Percentiles rank a stretch among this genome's conserved stretches.
Conservation (phyloP, 2,888 invertebrate species). For the Anoplius nigerrimus region DNA sequence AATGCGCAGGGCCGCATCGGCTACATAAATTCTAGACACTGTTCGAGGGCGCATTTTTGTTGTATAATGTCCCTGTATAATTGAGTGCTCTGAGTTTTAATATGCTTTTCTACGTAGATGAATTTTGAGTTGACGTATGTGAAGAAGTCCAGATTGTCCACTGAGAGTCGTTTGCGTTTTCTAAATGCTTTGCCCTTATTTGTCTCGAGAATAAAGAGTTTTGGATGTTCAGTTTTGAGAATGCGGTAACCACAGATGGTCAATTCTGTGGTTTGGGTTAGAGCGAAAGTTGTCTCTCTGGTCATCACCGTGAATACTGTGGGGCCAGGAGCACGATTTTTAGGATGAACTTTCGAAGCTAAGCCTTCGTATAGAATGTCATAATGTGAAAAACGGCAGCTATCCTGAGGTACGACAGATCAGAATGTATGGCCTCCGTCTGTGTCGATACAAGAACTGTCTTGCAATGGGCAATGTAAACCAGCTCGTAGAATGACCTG, state of each 20-base stretch:
- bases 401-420: slow-evolving; percentile 6
- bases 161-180: background rate
- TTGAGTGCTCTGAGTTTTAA: slow-evolving; percentile 38
- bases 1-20: too few relatives aligned
- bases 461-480: slow-evolving; percentile 9
- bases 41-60: slow-evolving; percentile 47
- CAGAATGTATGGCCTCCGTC: slow-evolving; percentile 39
- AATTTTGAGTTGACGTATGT: slow-evolving; percentile 52
- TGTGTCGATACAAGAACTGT: slow-evolving; percentile 23
- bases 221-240: background rate
- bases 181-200: slow-evolving; percentile 9
- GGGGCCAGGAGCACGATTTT: background rate
- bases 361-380: slow-evolving; percentile 41
- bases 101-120: slow-evolving; percentile 52
- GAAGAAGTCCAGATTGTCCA: slow-evolving; percentile 37
- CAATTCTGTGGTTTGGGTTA: background rate
- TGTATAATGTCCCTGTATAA: slow-evolving; percentile 45
- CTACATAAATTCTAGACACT: too few relatives aligned
- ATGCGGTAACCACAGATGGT: background rate
- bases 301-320: background rate
- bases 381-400: slow-evolving; percentile 34
- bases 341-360: slow-evolving; percentile 6
- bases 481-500: slow-evolving; percentile 27
- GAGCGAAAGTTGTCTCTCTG: background rate
- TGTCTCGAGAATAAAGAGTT: background rate